Conservation (phyloP, 2,797 vertebrate species). For the Cryptoprocta ferox region DNA sequence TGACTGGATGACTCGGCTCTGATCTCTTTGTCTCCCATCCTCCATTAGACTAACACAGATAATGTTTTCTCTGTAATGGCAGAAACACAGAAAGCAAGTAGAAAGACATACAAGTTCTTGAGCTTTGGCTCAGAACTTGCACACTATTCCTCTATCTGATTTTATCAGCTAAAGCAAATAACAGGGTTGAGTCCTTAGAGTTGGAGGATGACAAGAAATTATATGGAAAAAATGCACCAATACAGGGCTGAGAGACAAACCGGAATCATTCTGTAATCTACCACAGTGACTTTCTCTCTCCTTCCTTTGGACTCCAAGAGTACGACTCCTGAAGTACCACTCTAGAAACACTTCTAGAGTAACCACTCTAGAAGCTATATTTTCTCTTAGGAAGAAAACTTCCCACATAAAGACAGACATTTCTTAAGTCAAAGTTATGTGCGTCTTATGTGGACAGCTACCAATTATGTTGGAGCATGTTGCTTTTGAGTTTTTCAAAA, state of each 20-base stretch:
- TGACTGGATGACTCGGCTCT: neutral
- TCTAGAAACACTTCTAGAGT: neutral
- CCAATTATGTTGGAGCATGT: neutral
- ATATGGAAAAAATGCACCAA: neutral
- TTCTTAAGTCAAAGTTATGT: slow-evolving; percentile 6
- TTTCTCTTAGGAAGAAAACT: neutral
- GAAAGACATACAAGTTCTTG: neutral
- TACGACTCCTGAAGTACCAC: neutral
- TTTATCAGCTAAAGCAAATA: neutral
- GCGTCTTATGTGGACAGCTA: neutral
- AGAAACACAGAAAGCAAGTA: neutral
- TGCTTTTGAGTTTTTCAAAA: neutral
- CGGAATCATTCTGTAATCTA: neutral
- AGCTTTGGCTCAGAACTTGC: neutral
- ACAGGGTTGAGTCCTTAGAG: neutral
- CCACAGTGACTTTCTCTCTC: neutral
- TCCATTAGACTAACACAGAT: neutral
- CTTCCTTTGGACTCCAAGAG: neutral
- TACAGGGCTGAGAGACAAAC: neutral
- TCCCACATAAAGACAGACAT: neutral
- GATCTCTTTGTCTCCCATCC: neutral
- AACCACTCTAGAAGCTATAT: neutral
- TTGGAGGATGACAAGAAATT: neutral
- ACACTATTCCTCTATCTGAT: neutral
- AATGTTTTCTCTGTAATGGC: neutral